Evolutionary conservation across 2,888 invertebrate genomes (phyloP), one percentile per base, ranked within the genome.

Genomic region (Eudemis profundana): DNA sequence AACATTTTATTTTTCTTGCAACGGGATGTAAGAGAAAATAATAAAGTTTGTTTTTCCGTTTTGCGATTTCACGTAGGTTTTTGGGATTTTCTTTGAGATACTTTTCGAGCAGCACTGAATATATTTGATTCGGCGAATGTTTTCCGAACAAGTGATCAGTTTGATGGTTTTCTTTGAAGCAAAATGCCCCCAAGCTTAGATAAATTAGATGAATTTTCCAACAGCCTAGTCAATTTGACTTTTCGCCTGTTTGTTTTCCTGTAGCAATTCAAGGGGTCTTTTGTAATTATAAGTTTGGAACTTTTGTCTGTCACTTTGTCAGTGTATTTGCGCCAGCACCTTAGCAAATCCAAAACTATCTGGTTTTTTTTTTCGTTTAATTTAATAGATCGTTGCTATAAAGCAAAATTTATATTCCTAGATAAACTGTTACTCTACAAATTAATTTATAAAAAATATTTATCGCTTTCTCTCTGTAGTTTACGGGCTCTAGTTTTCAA

Each of bases 1-100:
- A 42, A 36, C 50, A 51, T 57, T 64, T 49, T 44, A 21, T 3
- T 33, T 42, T 56, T 49, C 29, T 33, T 50, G 44, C 27, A 44
- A 1, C 40, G 3, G 1, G 54, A 27, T n/a, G 33, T 23, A 38
- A 46, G 23, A 14, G 14, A 36, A 36, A 53, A 21, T 38, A 38
- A 21, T 14, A 23, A 36, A 36, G 19, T 51, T 15, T 40, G n/a
- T 46, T 46, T 21, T 46, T 53, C 38, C 36, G 15, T 17, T 23
- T 21, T 15, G 12, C 10, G 23, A 12, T 40, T 38, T 8, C 21
- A 23, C 15, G 46, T 15, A 29, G n/a, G 17, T 4, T 23, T 40
- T 42, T 27, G 10, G 15, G 23, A 40, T 27, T 27, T 15, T 1
- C 23, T 14, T 54, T 54, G 12, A 54, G 14, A 12, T 51, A 4